Evolutionary conservation across 2,888 invertebrate genomes (phyloP).

Genomic region (Campaea margaritaria): DNA sequence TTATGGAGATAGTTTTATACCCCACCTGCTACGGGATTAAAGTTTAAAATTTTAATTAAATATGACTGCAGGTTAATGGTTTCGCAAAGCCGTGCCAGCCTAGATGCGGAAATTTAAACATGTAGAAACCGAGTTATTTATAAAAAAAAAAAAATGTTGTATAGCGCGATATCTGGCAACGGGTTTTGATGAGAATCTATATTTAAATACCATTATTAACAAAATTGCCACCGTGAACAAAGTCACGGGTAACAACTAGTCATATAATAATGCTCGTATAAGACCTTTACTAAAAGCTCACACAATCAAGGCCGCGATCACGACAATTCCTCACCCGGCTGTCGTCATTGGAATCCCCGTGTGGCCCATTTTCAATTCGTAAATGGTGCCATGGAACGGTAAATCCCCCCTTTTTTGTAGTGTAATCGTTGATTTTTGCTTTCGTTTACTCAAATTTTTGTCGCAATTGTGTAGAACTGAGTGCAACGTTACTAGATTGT

Average conservation of each 20-base stretch:
- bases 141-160: too few relatives aligned
- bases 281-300: background rate
- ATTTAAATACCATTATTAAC: too few relatives aligned
- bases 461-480: too few relatives aligned
- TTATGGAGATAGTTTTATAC: conserved; percentile 20
- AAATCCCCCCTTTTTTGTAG: conserved; percentile 37
- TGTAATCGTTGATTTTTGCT: conserved; percentile 40
- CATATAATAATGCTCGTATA: background rate
- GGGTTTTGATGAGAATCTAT: too few relatives aligned
- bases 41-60: conserved; percentile 13
- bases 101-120: background rate
- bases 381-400: conserved; percentile 22
- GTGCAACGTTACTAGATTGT: too few relatives aligned
- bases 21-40: conserved; percentile 12
- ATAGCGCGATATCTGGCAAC: too few relatives aligned
- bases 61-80: background rate
- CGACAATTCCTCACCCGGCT: conserved; percentile 22
- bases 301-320: conserved; percentile 18
- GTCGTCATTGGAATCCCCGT: conserved; percentile 21
- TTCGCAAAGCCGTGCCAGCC: background rate
- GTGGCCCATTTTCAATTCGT: conserved; percentile 32
- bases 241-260: too few relatives aligned
- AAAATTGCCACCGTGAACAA: too few relatives aligned
- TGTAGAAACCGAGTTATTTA: background rate
- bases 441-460: conserved; percentile 13